Evolutionary conservation across 2,113 vertebrate genomes (phyloP).

Genomic region (Nannobrachium achirus): DNA sequence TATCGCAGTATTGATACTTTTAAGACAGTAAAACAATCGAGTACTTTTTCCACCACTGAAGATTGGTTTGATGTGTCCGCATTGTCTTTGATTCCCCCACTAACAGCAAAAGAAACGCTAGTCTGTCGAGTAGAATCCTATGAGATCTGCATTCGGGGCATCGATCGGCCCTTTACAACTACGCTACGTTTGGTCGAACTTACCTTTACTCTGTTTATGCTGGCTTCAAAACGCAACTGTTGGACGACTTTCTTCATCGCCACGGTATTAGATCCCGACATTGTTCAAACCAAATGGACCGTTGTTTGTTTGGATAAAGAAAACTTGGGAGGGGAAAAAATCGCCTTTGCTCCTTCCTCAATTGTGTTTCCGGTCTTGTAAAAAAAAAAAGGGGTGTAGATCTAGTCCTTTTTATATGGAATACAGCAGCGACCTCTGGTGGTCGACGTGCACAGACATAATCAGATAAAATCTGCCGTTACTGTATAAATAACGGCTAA

Average conservation of each 20-base stretch:
- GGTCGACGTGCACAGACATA: background rate
- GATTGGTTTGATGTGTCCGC: background rate
- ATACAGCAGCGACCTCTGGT: background rate
- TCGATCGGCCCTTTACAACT: background rate
- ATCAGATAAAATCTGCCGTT: too few species aligned
- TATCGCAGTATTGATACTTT: too few species aligned
- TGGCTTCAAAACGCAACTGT: conserved; percentile 90
- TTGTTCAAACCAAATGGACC: conserved; percentile 33
- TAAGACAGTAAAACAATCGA: too few species aligned
- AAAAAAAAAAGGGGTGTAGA: conserved; percentile 26
- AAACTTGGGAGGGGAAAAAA: background rate
- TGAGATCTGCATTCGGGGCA: background rate
- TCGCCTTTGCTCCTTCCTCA: conserved; percentile 15
- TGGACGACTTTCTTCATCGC: conserved; percentile 92
- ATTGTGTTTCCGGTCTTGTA: conserved; percentile 58
- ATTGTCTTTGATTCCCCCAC: background rate
- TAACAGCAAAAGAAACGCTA: too few species aligned
- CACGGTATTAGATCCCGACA: conserved; percentile 87
- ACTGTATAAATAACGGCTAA: too few species aligned
- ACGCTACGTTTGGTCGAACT: too few species aligned
- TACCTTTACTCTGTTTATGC: conserved; percentile 91
- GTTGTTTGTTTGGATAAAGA: background rate
- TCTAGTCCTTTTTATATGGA: background rate
- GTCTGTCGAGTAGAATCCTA: background rate
- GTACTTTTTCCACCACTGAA: too few species aligned